Conservation (phyloP, 2,113 vertebrate species). For the Irena cyanogastra region DNA sequence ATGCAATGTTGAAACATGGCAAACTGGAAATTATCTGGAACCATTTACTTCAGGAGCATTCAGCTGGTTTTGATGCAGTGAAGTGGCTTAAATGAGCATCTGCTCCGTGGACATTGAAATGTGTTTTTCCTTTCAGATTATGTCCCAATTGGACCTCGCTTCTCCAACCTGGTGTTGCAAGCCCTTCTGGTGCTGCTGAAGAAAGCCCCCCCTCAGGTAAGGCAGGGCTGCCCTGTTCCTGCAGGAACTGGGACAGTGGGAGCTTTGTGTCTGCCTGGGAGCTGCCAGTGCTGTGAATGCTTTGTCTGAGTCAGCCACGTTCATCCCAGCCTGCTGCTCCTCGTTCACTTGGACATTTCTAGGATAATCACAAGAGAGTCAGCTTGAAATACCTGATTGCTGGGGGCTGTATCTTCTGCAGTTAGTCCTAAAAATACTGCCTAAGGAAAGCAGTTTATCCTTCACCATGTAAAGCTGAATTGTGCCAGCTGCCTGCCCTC, state of each 20-base stretch:
- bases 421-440: background rate
- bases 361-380: background rate
- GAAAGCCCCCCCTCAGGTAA: constrained; percentile 92
- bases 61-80: background rate
- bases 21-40: background rate
- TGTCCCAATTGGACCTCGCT: constrained; percentile 93
- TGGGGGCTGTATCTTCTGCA: background rate
- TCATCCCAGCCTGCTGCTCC: constrained; percentile 7
- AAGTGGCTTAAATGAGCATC: background rate
- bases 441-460: background rate
- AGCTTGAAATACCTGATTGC: background rate
- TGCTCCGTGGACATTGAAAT: background rate
- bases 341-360: background rate
- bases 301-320: background rate
- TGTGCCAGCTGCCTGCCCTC: background rate
- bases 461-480: background rate
- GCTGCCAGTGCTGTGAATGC: background rate
- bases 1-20: background rate
- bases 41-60: background rate
- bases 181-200: constrained; percentile 93
- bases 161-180: constrained; percentile 95
- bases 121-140: constrained; percentile 80
- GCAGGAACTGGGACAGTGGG: background rate
- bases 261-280: background rate
- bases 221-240: background rate